phyloP scores from a whole-genome alignment of 2,797 vertebrate genomes.

The Chelidonichthys spinosus region DNA sequence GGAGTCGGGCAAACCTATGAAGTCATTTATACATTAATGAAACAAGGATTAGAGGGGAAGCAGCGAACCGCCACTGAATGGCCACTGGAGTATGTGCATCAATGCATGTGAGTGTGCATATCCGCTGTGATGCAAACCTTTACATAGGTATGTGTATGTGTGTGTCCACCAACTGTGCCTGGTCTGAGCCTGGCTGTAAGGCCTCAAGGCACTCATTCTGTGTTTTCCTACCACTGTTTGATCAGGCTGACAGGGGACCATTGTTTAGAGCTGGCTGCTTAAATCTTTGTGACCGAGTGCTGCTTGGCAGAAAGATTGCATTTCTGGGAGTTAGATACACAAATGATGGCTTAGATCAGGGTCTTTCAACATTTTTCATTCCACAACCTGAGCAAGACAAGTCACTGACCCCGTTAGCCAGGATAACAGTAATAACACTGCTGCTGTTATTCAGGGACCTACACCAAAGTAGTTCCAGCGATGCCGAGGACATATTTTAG shows the following conservation, averaged over 20 bases:
- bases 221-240: slow-evolving; percentile 61
- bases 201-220: slow-evolving; percentile 52
- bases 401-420: slow-evolving; percentile 41
- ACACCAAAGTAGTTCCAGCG: slow-evolving; percentile 14
- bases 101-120: not conserved
- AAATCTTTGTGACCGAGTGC: slow-evolving; percentile 49
- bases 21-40: slow-evolving; percentile 30
- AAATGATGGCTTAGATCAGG: slow-evolving; percentile 55
- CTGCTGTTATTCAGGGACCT: slow-evolving; percentile 38
- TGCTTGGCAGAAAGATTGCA: slow-evolving; percentile 59
- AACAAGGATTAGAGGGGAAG: slow-evolving; percentile 27
- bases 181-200: slow-evolving; percentile 33
- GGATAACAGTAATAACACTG: slow-evolving; percentile 40
- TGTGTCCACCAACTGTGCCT: slow-evolving; percentile 7
- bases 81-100: slow-evolving; percentile 4
- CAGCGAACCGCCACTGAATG: not conserved
- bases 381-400: slow-evolving; percentile 38
- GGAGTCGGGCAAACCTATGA: slow-evolving; percentile 19
- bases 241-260: slow-evolving; percentile 68
- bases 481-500: slow-evolving; percentile 16
- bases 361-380: slow-evolving; percentile 47
- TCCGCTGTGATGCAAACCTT: slow-evolving; percentile 7
- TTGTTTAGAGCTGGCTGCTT: slow-evolving; percentile 61
- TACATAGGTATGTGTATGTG: not conserved
- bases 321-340: slow-evolving; percentile 66